Base-by-base conservation (phyloP, 2,888 invertebrate genomes). In the Doris montereyensis region DNA sequence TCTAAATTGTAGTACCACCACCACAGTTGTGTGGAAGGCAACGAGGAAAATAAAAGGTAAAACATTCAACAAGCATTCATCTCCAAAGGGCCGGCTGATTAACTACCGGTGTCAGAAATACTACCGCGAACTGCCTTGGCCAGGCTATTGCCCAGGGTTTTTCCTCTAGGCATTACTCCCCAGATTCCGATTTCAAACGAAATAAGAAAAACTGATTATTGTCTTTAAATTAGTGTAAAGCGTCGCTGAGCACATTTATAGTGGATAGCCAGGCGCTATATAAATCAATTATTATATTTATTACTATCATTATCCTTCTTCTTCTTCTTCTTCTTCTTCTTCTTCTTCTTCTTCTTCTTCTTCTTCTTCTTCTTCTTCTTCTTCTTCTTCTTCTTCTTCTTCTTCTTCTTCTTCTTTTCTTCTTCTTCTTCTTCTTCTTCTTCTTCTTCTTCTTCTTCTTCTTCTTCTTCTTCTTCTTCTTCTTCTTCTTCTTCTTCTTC, bases 161-260 rank as follows among this genome's bases (percentile, higher is more conserved):
- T 76, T 30, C 70, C 21, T 78, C 65, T 76, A 4, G 30, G 52
- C 76, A 34, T 76, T 30, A 30, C n/a, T 78, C 62, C 76, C 28
- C 71, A 70, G 58, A n/a, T 72, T 26, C 72, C 21, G 52, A 60
- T 57, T 1, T 60, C 71, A 58, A 32, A n/a, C n/a, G n/a, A n/a
- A n/a, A n/a, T n/a, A n/a, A n/a, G n/a, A n/a, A n/a, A n/a, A n/a
- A n/a, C n/a, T n/a, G n/a, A n/a, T n/a, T n/a, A n/a, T n/a, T n/a
- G n/a, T n/a, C n/a, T n/a, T n/a, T n/a, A n/a, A n/a, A n/a, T n/a
- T n/a, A n/a, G n/a, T n/a, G n/a, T n/a, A n/a, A n/a, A n/a, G n/a
- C n/a, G n/a, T n/a, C n/a, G 3, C 5, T 2, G 3, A 60, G 24
- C 5, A 60, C 3, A 13, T 60, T 3, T 60, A 60, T 13, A 60